Percentiles rank a stretch among this genome's conserved stretches.
These are phyloP conservation scores for Steinernema hermaphroditum DNA, from an alignment of 2,888 invertebrate genomes.

Conservation along the genomic window DNA sequence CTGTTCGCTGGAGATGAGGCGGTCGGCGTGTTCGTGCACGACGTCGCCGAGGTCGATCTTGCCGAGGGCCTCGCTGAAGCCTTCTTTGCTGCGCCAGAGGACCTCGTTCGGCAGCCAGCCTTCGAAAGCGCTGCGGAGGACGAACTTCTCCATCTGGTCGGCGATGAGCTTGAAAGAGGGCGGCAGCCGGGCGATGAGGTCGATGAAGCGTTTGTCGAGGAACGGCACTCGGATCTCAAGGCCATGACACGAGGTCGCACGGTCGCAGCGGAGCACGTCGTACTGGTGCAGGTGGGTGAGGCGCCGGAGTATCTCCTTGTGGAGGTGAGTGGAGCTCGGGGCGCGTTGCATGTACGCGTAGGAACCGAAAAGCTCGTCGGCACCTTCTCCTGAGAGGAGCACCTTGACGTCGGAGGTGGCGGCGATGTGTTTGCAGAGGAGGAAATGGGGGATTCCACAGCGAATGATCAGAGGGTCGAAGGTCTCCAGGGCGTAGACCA, in stretches of 20 bases:
- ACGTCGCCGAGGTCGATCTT: conserved; percentile 62
- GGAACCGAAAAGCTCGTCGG: conserved; percentile 65
- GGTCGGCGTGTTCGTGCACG: conserved; percentile 48
- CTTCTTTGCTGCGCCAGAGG: conserved; percentile 65
- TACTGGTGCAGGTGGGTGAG: conserved; percentile 64
- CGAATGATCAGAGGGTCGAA: conserved; percentile 65
- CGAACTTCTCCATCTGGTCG: conserved; percentile 59
- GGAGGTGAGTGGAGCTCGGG: conserved; percentile 61
- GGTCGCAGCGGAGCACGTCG: conserved; percentile 60
- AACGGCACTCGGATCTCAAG: conserved; percentile 66
- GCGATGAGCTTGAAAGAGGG: conserved; percentile 60
- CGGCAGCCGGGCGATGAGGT: conserved; percentile 59
- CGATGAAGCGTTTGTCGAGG: conserved; percentile 64
- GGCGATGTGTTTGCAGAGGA: conserved; percentile 64
- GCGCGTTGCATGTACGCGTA: conserved; percentile 66
- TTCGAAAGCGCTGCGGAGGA: conserved; percentile 60
- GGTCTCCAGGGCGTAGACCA: conserved; percentile 64
- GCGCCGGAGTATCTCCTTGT: conserved; percentile 60
- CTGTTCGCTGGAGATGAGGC: conserved; percentile 50
- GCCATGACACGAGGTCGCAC: conserved; percentile 64
- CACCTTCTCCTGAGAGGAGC: conserved; percentile 64
- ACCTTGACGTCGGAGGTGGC: conserved; percentile 63
- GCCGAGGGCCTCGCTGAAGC: conserved; percentile 64
- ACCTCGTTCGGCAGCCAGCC: conserved; percentile 63
- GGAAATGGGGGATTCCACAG: conserved; percentile 65